Conservation (phyloP, 2,888 invertebrate genomes). For the Drosophila acutilabella region DNA sequence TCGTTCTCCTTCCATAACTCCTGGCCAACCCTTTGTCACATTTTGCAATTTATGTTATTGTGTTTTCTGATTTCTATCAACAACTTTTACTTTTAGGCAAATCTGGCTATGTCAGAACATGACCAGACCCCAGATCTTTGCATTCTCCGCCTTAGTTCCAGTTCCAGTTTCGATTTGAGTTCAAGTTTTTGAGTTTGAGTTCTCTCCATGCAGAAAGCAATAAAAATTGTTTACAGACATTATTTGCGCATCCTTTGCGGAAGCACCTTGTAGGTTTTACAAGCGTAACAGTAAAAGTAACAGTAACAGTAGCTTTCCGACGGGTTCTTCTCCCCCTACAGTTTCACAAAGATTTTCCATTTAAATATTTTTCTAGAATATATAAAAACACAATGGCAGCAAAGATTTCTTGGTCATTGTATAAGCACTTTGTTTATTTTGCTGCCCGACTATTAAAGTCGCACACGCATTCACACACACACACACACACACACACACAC, state of each 20-base stretch:
- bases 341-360: constrained; percentile 56
- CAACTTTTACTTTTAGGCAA: constrained; percentile 77
- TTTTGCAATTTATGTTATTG: constrained; percentile 79
- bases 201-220: constrained; percentile 69
- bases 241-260: constrained; percentile 76
- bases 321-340: not conserved
- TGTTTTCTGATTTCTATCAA: constrained; percentile 76
- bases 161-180: not conserved
- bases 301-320: constrained; percentile 37
- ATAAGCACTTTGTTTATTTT: constrained; percentile 57
- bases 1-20: not conserved
- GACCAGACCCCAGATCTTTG: constrained; percentile 8
- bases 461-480: constrained; percentile 16
- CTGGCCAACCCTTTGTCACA: constrained; percentile 73
- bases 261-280: constrained; percentile 70
- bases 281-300: constrained; percentile 23
- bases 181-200: constrained; percentile 17
- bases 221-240: constrained; percentile 79
- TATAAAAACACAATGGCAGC: constrained; percentile 45
- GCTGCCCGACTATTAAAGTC: constrained; percentile 65
- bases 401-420: constrained; percentile 50
- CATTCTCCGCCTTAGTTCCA: not conserved
- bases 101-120: constrained; percentile 37
- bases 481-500: constrained; percentile 24
- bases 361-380: constrained; percentile 62